phyloP scores from a whole-genome alignment of 2,888 invertebrate species.

The Epiperipatus broadwayi region DNA sequence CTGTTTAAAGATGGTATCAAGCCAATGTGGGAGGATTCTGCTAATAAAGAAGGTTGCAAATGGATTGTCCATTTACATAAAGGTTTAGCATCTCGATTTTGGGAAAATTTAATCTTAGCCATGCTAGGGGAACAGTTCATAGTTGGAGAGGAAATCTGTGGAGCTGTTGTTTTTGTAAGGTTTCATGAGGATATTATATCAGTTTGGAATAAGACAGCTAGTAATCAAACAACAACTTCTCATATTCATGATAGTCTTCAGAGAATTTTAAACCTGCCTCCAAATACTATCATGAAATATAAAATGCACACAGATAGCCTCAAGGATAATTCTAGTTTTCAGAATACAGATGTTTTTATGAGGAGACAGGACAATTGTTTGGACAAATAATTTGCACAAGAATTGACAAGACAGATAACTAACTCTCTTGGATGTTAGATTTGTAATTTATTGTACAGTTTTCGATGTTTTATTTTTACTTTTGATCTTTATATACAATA shows the following conservation, averaged over 20 bases:
- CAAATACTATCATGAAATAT: slow-evolving; percentile 81
- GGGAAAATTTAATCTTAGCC: slow-evolving; percentile 96
- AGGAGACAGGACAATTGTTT: too few relatives aligned
- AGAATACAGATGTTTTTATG: slow-evolving; percentile 31
- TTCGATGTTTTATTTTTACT: too few relatives aligned
- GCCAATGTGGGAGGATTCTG: slow-evolving; percentile 98
- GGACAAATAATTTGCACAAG: too few relatives aligned
- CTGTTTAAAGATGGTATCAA: slow-evolving; percentile 94
- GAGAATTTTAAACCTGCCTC: slow-evolving; percentile 80
- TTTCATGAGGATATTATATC: slow-evolving; percentile 93
- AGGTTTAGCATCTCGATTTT: slow-evolving; percentile 80
- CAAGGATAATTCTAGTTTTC: slow-evolving; percentile 33
- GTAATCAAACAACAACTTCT: slow-evolving; percentile 65
- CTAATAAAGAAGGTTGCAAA: slow-evolving; percentile 88
- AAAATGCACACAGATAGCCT: slow-evolving; percentile 37
- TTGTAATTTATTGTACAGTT: too few relatives aligned
- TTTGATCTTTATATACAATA: too few relatives aligned
- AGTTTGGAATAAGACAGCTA: slow-evolving; percentile 88
- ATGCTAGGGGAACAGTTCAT: slow-evolving; percentile 98
- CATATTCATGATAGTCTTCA: slow-evolving; percentile 85
- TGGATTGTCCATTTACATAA: slow-evolving; percentile 91
- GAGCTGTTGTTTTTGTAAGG: slow-evolving; percentile 82
- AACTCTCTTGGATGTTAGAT: too few relatives aligned
- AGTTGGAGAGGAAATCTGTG: slow-evolving; percentile 95
- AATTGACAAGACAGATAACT: too few relatives aligned